Conservation (phyloP, 2,113 vertebrate species). For the Hiodon tergisus region DNA sequence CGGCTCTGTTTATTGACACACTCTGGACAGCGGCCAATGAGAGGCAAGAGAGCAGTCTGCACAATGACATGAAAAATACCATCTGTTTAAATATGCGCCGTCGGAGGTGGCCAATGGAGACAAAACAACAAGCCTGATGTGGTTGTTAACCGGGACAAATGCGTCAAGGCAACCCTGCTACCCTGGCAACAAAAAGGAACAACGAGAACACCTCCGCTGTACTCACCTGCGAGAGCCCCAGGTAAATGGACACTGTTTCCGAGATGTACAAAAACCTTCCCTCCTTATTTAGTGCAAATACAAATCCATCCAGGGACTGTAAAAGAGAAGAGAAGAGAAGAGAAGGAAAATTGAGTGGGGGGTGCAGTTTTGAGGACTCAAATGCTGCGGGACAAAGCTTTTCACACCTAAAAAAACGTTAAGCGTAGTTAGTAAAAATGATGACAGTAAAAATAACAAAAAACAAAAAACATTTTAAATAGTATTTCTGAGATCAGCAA, state of each 20-base stretch:
- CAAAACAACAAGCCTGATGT: constrained; percentile 43
- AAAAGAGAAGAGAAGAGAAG: constrained; percentile 34
- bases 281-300: constrained; percentile 99
- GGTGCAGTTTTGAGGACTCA: neutral
- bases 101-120: constrained; percentile 48
- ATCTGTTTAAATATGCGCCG: constrained; percentile 50
- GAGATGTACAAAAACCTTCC: constrained; percentile 99
- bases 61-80: constrained; percentile 40
- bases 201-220: constrained; percentile 13
- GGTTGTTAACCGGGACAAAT: constrained; percentile 57
- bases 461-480: neutral
- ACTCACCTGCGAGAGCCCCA: constrained; percentile 97
- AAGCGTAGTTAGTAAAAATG: no score
- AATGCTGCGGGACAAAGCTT: neutral
- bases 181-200: constrained; percentile 11
- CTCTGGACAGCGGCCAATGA: constrained; percentile 42
- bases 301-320: constrained; percentile 97
- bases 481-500: neutral
- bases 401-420: no score
- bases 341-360: constrained; percentile 21
- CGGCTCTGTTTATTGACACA: constrained; percentile 48
- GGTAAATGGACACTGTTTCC: constrained; percentile 98
- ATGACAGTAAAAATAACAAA: neutral
- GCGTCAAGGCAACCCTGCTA: constrained; percentile 45
- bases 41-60: constrained; percentile 40